phyloP scores from a whole-genome alignment of 2,797 vertebrate species.

The Fistularia tabacaria region DNA sequence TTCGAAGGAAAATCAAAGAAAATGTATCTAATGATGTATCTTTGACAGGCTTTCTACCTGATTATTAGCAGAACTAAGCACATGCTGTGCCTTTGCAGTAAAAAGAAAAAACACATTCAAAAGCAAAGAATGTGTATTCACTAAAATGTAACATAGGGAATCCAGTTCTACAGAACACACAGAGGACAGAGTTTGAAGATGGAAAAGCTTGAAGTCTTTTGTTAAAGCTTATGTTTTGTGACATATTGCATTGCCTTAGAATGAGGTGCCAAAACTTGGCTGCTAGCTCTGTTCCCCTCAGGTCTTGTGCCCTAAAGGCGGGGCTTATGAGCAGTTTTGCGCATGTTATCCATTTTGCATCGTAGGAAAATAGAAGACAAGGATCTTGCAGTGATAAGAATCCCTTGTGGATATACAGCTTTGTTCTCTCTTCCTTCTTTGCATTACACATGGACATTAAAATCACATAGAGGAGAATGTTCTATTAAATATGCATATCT shows the following conservation, averaged over 20 bases:
- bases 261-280: conserved; percentile 66
- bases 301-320: conserved; percentile 22
- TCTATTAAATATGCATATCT: conserved; percentile 70
- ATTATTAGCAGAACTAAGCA: conserved; percentile 16
- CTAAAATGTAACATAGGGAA: conserved; percentile 22
- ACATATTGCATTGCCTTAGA: conserved; percentile 64
- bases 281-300: conserved; percentile 30
- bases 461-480: conserved; percentile 47
- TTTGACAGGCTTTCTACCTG: conserved; percentile 11
- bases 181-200: conserved; percentile 22
- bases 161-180: conserved; percentile 9
- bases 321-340: conserved; percentile 42
- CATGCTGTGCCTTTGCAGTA: conserved; percentile 26
- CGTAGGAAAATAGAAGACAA: conserved; percentile 29
- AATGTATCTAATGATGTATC: conserved; percentile 7
- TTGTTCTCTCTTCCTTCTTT: conserved; percentile 34
- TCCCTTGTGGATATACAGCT: conserved; percentile 34
- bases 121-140: conserved; percentile 25
- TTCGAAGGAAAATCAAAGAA: conserved; percentile 17
- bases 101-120: conserved; percentile 5
- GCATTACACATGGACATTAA: conserved; percentile 41
- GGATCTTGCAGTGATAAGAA: conserved; percentile 5
- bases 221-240: conserved; percentile 46
- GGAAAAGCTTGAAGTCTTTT: conserved; percentile 12
- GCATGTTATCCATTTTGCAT: conserved; percentile 45